Evolutionary conservation across 1,140 invertebrate genomes (phyloP).

Genomic region (Calliopsis andreniformis): DNA sequence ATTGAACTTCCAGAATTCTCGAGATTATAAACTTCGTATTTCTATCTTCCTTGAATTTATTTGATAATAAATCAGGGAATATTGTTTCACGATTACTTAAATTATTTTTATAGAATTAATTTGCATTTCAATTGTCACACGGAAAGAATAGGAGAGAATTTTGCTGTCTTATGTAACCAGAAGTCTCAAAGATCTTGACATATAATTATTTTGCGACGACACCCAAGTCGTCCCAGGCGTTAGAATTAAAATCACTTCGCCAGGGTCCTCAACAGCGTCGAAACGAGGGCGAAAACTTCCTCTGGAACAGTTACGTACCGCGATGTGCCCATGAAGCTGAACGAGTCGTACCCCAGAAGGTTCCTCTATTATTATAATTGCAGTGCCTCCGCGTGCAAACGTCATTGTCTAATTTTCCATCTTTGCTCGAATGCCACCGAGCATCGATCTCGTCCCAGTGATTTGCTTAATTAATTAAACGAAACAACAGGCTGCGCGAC

Average conservation of each 20-base stretch:
- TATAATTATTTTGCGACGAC: background rate
- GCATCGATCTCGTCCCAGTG: constrained; percentile 14
- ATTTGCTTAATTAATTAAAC: constrained; percentile 30
- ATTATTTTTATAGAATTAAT: too few species aligned
- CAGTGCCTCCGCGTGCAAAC: background rate
- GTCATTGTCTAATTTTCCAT: constrained; percentile 33
- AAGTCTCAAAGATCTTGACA: background rate
- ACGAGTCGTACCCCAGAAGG: background rate
- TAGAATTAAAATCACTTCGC: constrained; percentile 28
- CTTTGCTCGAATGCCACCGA: background rate
- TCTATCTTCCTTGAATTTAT: too few species aligned
- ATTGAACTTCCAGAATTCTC: too few species aligned
- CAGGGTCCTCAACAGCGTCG: background rate
- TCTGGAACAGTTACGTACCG: background rate
- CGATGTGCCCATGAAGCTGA: constrained; percentile 7
- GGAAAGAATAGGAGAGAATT: too few species aligned
- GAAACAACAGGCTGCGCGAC: constrained; percentile 1
- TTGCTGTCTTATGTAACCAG: background rate
- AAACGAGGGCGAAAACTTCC: constrained; percentile 8
- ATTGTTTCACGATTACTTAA: too few species aligned
- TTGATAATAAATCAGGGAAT: too few species aligned
- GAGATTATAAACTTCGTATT: too few species aligned
- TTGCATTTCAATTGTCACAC: too few species aligned
- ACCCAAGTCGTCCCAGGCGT: background rate
- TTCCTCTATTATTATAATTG: constrained; percentile 46